phyloP scores from a whole-genome alignment of 2,888 invertebrate species.

The Scaptodrosophila latifasciaeformis region DNA sequence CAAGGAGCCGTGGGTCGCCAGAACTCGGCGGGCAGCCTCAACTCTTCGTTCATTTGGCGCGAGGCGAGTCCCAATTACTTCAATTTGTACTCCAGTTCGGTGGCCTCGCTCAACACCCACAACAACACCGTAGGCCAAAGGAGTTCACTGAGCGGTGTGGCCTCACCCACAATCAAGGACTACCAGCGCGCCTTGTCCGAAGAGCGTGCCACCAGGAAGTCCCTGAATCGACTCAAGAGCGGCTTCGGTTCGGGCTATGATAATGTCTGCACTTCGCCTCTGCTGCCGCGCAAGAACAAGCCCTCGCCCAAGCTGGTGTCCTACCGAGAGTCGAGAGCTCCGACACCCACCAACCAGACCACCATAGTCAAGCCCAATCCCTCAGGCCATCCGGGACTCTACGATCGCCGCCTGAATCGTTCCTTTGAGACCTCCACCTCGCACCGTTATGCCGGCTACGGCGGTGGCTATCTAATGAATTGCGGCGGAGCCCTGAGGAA shows the following conservation, averaged over 20 bases:
- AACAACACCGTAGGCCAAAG: neutral
- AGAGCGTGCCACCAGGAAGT: constrained; percentile 72
- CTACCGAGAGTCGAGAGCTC: constrained; percentile 24
- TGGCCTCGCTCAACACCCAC: constrained; percentile 70
- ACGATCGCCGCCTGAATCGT: constrained; percentile 74
- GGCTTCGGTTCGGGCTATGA: constrained; percentile 75
- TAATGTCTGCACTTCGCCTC: constrained; percentile 73
- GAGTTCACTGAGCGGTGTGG: neutral
- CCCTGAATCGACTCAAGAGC: constrained; percentile 72
- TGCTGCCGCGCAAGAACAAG: constrained; percentile 73
- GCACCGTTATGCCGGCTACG: constrained; percentile 68
- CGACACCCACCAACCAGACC: constrained; percentile 30
- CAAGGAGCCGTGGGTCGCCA: constrained; percentile 44
- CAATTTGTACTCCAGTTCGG: constrained; percentile 74
- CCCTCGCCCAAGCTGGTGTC: constrained; percentile 57
- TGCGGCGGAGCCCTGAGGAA: constrained; percentile 60
- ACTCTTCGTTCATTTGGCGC: constrained; percentile 75
- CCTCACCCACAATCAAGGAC: constrained; percentile 46
- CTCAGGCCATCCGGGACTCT: constrained; percentile 69
- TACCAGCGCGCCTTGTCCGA: constrained; percentile 72
- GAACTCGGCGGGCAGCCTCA: constrained; percentile 73
- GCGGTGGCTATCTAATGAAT: constrained; percentile 66
- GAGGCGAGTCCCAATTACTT: constrained; percentile 75
- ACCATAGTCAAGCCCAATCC: constrained; percentile 55
- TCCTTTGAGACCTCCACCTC: constrained; percentile 74